Evolutionary conservation across 2,888 invertebrate species (phyloP).

Genomic region (Melanchra persicariae): DNA sequence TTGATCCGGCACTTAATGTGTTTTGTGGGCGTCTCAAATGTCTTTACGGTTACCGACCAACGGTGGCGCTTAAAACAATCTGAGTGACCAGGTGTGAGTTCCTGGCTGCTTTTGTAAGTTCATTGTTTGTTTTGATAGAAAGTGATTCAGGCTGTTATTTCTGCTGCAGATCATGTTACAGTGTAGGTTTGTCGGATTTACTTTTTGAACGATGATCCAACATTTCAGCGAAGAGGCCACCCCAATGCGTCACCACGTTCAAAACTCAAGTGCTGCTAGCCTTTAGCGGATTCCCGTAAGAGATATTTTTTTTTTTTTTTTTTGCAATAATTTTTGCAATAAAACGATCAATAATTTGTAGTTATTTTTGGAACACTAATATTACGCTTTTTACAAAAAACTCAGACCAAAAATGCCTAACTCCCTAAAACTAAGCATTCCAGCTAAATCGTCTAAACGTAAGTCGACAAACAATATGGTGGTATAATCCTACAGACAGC

Average conservation of each 20-base stretch:
- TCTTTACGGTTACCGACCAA: constrained; percentile 75
- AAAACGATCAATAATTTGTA: background rate
- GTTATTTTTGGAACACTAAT: background rate
- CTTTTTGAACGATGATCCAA: background rate
- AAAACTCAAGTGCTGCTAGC: background rate
- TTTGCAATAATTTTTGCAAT: background rate
- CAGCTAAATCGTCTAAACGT: constrained; percentile 33
- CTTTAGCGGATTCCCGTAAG: background rate
- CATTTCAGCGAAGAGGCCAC: background rate
- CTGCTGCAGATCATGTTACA: constrained; percentile 1
- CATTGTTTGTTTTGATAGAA: constrained; percentile 48
- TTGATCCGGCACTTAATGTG: constrained; percentile 87
- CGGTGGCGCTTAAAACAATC: constrained; percentile 82
- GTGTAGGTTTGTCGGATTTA: background rate
- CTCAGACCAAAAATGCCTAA: background rate
- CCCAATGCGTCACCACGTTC: background rate
- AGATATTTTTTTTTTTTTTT: background rate
- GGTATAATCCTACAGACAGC: constrained; percentile 78
- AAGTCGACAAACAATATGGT: constrained; percentile 77
- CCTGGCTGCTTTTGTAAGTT: constrained; percentile 49
- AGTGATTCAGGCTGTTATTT: constrained; percentile 16
- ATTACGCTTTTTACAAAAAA: background rate
- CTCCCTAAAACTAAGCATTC: background rate
- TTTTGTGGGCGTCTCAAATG: constrained; percentile 88
- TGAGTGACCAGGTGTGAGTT: constrained; percentile 68